Base-by-base conservation (phyloP, 2,113 vertebrate species). In the Platysternon megacephalum region DNA sequence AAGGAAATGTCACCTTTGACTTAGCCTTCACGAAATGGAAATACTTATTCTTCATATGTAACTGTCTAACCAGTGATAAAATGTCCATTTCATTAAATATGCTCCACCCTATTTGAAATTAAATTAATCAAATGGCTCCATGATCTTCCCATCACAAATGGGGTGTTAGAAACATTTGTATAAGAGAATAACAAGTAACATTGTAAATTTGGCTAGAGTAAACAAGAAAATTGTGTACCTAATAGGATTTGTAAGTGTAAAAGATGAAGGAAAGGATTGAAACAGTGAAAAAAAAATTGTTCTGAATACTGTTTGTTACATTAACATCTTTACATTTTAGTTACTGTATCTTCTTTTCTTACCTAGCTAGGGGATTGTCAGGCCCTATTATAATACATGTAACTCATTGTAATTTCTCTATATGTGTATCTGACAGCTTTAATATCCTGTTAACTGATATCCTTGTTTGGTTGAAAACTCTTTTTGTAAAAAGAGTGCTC, bases 41-140 rank as follows among this genome's bases (percentile, higher is more conserved):
- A 14, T 94, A 89, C 21, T 61, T 86, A 58, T 74, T 8, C 68
- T 87, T 46, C 32, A 61, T 26, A 81, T 93, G 42, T 79, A 85
- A 72, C 3, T 94, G 86, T 92, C 87, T 46, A 95, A 53, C 93
- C 90, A 84, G 61, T 93, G 82, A 61, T 87, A 83, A 92, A 46
- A 79, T 94, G 79, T 6, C 56, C 79, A 2, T 93, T 91, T 90
- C 84, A 78, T 94, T 95, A 97, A 95, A 82, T 87, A 78, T 93
- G 46, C 32, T 1, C 39, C 87, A 0, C 93, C 1, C 96, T 89
- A 61, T 14, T 24, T 26, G 58, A 81, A 96, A 94, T 95, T 42
- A 93, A 96, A 49, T 21, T 94, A 88, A 96, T 86, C 39, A 80
- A 93, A 88, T 94, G 49, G 35, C 65, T 96, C 11, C 74, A 0